Evolutionary conservation across 2,797 vertebrate genomes (phyloP).

Genomic region (Pangasius djambal): DNA sequence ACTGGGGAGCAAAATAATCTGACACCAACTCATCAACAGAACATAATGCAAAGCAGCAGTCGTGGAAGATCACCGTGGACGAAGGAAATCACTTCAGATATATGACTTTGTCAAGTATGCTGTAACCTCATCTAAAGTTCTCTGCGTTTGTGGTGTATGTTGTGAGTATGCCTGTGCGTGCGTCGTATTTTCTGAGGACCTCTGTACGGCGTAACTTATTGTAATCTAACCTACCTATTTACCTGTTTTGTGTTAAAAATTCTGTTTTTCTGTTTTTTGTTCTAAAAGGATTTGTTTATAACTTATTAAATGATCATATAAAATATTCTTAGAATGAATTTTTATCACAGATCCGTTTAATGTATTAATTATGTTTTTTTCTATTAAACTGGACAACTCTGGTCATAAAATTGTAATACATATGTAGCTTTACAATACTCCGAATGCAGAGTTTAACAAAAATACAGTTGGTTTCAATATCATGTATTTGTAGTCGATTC

Average conservation of each 20-base stretch:
- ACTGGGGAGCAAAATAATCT: neutral
- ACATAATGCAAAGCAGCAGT: neutral
- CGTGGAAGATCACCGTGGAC: conserved; percentile 3
- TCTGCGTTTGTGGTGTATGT: neutral
- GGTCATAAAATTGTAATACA: neutral
- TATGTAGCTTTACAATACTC: neutral
- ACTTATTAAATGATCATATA: neutral
- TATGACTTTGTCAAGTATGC: conserved; percentile 27
- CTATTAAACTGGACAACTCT: neutral
- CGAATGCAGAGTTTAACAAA: neutral
- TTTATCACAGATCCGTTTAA: neutral
- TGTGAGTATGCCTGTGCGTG: conserved; percentile 18
- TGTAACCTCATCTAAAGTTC: conserved; percentile 28
- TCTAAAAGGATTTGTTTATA: neutral
- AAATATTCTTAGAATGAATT: neutral
- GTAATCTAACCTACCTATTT: neutral
- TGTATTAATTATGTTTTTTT: neutral
- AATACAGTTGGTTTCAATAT: neutral
- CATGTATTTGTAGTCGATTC: neutral
- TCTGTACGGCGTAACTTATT: too few species aligned
- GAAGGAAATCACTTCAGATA: conserved; percentile 12
- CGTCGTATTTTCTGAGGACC: neutral
- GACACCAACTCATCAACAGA: neutral
- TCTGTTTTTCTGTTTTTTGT: neutral
- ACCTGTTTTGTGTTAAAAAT: neutral